Evolutionary conservation across 2,888 invertebrate species (phyloP).

Genomic region (Caprella mutica): DNA sequence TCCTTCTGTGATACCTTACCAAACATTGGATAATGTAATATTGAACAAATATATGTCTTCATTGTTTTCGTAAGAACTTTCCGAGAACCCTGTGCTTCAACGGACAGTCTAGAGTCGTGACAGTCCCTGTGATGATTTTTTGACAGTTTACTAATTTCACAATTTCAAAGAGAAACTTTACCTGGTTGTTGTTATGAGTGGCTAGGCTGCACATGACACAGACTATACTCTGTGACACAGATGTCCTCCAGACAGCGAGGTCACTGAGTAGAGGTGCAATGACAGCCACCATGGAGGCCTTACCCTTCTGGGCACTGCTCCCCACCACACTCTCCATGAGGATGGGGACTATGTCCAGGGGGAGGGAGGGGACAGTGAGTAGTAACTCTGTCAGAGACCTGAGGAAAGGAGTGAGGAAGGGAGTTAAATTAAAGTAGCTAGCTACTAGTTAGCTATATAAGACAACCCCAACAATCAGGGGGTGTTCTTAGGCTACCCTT

Average conservation of each 20-base stretch:
- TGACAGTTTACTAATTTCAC: no score
- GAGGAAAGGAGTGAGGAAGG: no score
- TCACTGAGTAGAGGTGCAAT: background rate
- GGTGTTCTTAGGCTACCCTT: no score
- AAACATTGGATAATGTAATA: background rate
- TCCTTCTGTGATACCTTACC: background rate
- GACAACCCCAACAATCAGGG: no score
- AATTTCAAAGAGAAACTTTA: no score
- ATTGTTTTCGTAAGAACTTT: background rate
- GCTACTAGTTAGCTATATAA: no score
- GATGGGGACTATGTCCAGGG: slow-evolving; percentile 49
- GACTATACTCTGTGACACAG: background rate
- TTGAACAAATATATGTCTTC: background rate
- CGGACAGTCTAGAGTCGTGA: no score
- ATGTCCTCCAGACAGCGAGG: slow-evolving; percentile 1
- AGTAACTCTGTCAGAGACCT: no score
- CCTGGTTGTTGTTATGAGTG: background rate
- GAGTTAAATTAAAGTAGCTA: no score
- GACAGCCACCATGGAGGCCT: background rate
- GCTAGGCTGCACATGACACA: slow-evolving; percentile 3
- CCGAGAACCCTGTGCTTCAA: background rate
- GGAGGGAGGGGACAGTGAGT: no score
- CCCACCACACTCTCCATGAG: background rate
- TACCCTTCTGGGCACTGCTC: background rate
- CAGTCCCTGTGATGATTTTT: no score